Base-by-base conservation (phyloP, 2,888 invertebrate genomes). In the Erpobdella octoculata region DNA sequence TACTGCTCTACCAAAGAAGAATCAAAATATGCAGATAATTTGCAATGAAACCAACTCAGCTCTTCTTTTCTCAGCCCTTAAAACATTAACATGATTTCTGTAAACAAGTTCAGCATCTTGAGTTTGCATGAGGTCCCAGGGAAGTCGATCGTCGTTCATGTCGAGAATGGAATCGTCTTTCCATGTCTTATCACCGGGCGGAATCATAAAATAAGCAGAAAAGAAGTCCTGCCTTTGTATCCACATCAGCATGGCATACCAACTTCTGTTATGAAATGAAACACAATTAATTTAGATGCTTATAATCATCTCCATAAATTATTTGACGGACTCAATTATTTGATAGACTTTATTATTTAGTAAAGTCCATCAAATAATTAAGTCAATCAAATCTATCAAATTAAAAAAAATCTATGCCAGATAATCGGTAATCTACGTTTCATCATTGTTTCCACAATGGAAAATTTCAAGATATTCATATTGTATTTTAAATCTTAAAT, bases 41-140 rank as follows among this genome's bases (percentile, higher is more conserved):
- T n/a, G n/a, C n/a, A n/a, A n/a, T n/a, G n/a, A n/a, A n/a, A 87
- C 91, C 88, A 84, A 93, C 92, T 94, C 93, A 80, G 91, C 88
- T 82, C 92, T 89, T 80, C 92, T 90, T 80, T 93, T 91, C 82
- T 93, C 93, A 80, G 91, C 91, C 80, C 94, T 92, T 73, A 96
- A 87, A 72, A 91, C 90, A 81, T 92, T 93, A 71, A 93, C 88
- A 83, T 91, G 93, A 78, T 92, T 92, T 80, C 91, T 90, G 84
- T 92, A 96, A 25, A 92, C 91, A 4, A 89, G 89, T 80, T 94
- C 93, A 0, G 94, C 93, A 82, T 95, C 94, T 70, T 89, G 88
- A 0, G 92, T 90, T 80, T 92, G 92, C 73, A 96, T 85, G 73
- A 95, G 89, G 83, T 94, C 93, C 82, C 91, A 91, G 0, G 95